Evolutionary conservation across 2,113 vertebrate species (phyloP), one percentile per base, ranked within the genome.

Genomic region (Pygoscelis adeliae): DNA sequence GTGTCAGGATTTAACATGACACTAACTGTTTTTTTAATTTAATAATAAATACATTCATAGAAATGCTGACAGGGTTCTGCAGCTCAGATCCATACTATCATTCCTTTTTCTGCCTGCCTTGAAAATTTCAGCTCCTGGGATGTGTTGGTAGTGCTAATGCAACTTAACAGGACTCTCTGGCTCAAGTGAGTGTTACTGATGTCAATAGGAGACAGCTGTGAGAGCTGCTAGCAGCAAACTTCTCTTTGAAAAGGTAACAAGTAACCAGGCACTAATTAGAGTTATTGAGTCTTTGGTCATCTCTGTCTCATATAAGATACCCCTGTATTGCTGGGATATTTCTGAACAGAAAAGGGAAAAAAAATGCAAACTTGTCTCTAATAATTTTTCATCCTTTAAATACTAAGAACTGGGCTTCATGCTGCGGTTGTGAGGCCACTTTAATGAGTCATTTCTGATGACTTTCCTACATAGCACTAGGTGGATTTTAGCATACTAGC

Each of bases 141-240:
- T 52, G 16, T 46, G 27, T 2, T 65, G 53, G 42, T n/a, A 77
- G 22, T 17, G 25, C 5, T 59, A 62, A 73, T 70, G n/a, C 7
- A 70, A 26, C 18, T 63, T 49, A 47, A 47, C 3, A n/a, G 50
- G 47, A 27, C 58, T 70, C 53, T 36, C 1, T 5, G 56, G 13
- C 62, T 91, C 49, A 44, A 36, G 23, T 20, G 29, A 76, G 23
- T 4, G 0, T 73, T 40, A 30, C 26, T 0, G 0, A 13, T 78
- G 49, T 88, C 84, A 87, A 25, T 0, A 58, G 25, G 7, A 76
- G 53, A n/a, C 19, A n/a, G 25, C 25, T 66, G 36, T 62, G 82
- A 59, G 49, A 76, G 44, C 2, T 12, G 18, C 10, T 17, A 63
- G 17, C 13, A 56, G 27, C 23, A 84, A 72, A 55, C 2, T 49